These are phyloP conservation scores for Cephus rjabovi DNA, from an alignment of 2,888 invertebrate species.

Conservation along the genomic window DNA sequence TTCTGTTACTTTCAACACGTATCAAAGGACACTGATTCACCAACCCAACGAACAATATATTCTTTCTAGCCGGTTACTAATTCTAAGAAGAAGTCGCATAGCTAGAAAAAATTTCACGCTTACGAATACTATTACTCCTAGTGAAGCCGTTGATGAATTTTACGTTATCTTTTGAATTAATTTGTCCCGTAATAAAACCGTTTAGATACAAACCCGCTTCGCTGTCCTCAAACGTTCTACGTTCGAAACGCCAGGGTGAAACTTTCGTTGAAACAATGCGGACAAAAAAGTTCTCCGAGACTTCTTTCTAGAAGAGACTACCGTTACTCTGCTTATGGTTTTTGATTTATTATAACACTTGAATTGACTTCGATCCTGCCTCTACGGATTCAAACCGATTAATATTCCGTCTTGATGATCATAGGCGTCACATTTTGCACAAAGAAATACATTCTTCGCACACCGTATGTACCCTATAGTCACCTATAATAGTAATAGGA, in stretches of 20 bases:
- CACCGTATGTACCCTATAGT: neutral
- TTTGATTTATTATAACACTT: neutral
- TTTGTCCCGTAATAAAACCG: neutral
- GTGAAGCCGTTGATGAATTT: neutral
- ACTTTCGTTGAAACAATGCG: constrained; percentile 1
- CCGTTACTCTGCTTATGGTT: neutral
- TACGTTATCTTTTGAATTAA: neutral
- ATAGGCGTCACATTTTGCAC: neutral
- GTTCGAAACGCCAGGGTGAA: neutral
- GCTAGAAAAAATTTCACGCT: neutral
- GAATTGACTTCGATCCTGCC: neutral
- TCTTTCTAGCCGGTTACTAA: neutral
- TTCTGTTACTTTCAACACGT: neutral
- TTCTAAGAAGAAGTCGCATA: neutral
- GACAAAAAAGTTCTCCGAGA: neutral
- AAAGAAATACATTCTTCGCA: neutral
- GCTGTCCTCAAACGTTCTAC: neutral
- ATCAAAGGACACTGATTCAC: neutral
- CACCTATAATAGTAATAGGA: neutral
- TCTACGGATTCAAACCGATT: neutral
- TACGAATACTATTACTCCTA: neutral
- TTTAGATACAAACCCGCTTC: neutral
- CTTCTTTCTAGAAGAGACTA: neutral
- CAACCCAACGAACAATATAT: neutral
- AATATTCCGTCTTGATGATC: neutral